Base-by-base conservation (phyloP, 2,888 invertebrate species). In the Hemistola chrysoprasaria region DNA sequence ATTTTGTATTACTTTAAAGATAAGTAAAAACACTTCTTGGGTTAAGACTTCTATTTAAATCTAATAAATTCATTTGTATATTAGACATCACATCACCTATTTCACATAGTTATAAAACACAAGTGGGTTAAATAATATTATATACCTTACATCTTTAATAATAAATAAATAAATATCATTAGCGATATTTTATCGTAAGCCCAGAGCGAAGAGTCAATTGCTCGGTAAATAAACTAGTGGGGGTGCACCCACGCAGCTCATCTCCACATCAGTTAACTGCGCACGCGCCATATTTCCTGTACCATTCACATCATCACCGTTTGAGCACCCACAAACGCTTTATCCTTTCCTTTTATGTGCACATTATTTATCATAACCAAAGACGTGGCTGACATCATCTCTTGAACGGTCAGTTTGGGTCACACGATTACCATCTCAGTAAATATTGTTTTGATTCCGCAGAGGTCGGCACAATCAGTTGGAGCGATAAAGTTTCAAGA, bases 231-330 rank as follows among this genome's bases (percentile, higher is more conserved):
- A 67, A 74, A 63, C 59, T 56, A 57, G 76, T 71, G 80, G 79
- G 83, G 83, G 81, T 77, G 81, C 82, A 78, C 86, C 85, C 78
- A 84, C 85, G 73, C 77, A 53, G 69, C 71, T 82, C 81, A 86
- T 86, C 85, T 81, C 62, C 51, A 66, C 78, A 81, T 80, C 76
- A 81, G 73, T 72, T 82, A 67, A 78, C 74, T 61, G 79, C 71
- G 80, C 85, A 84, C 83, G 83, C 80, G 81, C 65, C 66, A 63
- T 55, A 66, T 74, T 83, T 85, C 83, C 85, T 83, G 82, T 75
- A 70, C 65, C 76, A 78, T 80, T 80, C 71, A 69, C 57, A 75
- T 70, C 65, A 71, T 62, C 62, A 64, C 61, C 62, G 63, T 71
- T 70, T 65, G 64, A 68, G 69, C 75, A 76, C 73, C 73, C 67